Percentiles rank a stretch among this genome's conserved stretches.
phyloP scores from a whole-genome alignment of 2,797 vertebrate genomes.

The Craterocephalus amniculus region DNA sequence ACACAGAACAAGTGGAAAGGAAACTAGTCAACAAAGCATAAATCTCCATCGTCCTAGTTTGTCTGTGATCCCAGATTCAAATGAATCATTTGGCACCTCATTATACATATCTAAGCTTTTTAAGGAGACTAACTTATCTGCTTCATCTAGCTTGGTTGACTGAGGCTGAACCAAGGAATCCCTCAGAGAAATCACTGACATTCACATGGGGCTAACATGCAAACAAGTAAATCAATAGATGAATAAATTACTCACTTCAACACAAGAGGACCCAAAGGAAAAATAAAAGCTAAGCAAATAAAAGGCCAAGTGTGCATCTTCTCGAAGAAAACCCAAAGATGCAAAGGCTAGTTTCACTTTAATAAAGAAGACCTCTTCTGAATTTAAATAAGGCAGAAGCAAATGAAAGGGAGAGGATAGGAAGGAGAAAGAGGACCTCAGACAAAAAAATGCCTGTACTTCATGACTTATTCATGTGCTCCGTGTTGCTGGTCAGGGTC shows the following conservation, averaged over 20 bases:
- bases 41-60: background rate
- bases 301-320: constrained; percentile 34
- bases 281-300: constrained; percentile 25
- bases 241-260: constrained; percentile 74
- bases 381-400: constrained; percentile 45
- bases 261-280: constrained; percentile 69
- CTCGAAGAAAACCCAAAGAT: constrained; percentile 24
- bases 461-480: constrained; percentile 79
- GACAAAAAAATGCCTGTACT: constrained; percentile 49
- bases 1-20: constrained; percentile 13
- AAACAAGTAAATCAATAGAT: constrained; percentile 77
- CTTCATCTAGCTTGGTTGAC: constrained; percentile 30
- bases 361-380: constrained; percentile 22
- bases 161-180: constrained; percentile 45
- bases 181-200: constrained; percentile 62
- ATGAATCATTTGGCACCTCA: constrained; percentile 18
- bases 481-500: constrained; percentile 56
- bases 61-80: constrained; percentile 16
- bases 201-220: constrained; percentile 51
- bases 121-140: constrained; percentile 33
- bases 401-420: constrained; percentile 3
- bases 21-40: constrained; percentile 7
- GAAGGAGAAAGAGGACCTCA: constrained; percentile 23
- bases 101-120: constrained; percentile 9
- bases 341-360: constrained; percentile 17